These are phyloP conservation scores for Elachura formosa DNA, from an alignment of 2,113 vertebrate genomes.

Conservation along the genomic window DNA sequence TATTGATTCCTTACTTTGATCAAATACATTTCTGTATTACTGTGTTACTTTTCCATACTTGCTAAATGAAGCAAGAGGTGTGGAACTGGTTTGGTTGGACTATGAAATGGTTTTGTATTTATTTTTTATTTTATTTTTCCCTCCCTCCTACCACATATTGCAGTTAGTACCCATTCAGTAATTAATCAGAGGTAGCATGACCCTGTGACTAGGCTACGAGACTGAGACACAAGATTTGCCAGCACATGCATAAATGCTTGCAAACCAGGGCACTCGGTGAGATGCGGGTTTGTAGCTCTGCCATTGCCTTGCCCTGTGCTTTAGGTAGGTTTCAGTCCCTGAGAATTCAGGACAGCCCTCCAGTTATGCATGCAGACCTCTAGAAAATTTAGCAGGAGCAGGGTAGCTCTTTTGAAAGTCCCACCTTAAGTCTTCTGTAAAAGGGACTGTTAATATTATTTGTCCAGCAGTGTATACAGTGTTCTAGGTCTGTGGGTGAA, in stretches of 20 bases:
- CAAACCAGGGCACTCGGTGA: too few relatives aligned
- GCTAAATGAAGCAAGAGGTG: neutral
- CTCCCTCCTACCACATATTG: neutral
- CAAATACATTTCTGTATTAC: conserved; percentile 15
- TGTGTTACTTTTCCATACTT: neutral
- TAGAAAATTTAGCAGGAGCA: neutral
- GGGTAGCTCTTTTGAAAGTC: neutral
- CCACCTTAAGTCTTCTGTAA: neutral
- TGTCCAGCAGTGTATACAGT: neutral
- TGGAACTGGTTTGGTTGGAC: neutral
- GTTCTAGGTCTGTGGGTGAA: neutral
- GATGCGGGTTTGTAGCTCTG: neutral
- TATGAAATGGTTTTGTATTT: neutral
- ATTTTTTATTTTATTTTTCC: neutral
- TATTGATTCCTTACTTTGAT: conserved; percentile 32
- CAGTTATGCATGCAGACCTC: neutral
- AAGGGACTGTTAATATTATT: neutral
- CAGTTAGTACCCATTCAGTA: neutral
- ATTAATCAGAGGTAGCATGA: neutral
- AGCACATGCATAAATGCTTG: neutral
- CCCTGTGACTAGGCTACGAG: neutral
- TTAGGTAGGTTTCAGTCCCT: neutral
- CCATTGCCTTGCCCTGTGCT: neutral
- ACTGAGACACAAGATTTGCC: neutral
- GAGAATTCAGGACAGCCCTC: neutral